These are phyloP conservation scores for Oreocharis arfaki DNA, from an alignment of 2,113 vertebrate species.

Conservation along the genomic window DNA sequence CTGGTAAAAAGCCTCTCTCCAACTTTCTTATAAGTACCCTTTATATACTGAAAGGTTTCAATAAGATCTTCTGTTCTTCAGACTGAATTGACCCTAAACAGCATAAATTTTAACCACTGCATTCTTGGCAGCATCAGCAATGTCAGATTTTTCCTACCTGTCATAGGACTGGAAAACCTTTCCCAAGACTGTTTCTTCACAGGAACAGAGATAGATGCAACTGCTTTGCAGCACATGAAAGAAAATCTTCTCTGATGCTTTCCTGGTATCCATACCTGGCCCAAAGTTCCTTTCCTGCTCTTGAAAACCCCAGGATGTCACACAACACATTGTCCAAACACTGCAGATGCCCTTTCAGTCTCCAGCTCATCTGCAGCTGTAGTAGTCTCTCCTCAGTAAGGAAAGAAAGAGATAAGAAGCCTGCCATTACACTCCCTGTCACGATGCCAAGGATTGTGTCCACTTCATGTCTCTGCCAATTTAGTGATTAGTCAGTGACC, in stretches of 20 bases:
- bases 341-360: neutral
- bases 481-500: neutral
- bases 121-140: neutral
- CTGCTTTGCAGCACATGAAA: neutral
- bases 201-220: neutral
- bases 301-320: neutral
- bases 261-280: neutral
- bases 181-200: neutral
- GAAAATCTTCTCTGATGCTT: neutral
- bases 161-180: neutral
- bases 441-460: neutral
- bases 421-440: neutral
- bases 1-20: neutral
- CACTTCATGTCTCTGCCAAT: neutral
- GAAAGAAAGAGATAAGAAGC: neutral
- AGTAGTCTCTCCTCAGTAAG: neutral
- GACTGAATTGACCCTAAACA: neutral
- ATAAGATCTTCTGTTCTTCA: neutral
- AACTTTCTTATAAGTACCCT: neutral
- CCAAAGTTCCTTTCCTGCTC: neutral
- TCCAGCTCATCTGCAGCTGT: neutral
- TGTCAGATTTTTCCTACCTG: neutral
- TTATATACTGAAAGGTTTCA: neutral
- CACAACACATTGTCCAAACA: neutral
- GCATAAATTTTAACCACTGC: neutral